A percentile compares a stretch with the other conserved stretches of the same genome.
These are phyloP conservation scores for Lasiurus cinereus DNA, from an alignment of 2,113 vertebrate species.

Conservation along the genomic window DNA sequence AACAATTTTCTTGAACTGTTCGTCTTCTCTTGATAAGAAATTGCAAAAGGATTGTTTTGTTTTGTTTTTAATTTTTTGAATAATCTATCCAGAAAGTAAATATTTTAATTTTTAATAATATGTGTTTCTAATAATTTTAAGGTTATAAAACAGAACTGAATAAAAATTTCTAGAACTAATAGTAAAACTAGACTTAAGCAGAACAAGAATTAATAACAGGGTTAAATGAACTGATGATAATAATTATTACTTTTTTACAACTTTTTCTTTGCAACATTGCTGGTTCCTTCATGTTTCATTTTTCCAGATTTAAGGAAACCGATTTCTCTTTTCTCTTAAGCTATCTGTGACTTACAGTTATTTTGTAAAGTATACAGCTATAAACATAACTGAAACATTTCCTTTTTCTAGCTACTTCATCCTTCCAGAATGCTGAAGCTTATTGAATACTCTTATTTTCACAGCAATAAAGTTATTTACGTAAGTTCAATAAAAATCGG, in stretches of 20 bases:
- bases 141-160: neutral
- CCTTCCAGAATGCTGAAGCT: neutral
- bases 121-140: conserved; percentile 19
- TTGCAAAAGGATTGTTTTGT: neutral
- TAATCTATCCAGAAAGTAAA: neutral
- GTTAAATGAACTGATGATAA: neutral
- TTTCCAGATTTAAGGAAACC: neutral
- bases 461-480: neutral
- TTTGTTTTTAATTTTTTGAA: neutral
- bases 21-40: neutral
- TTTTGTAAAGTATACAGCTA: neutral
- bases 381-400: neutral
- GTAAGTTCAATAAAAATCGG: neutral
- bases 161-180: neutral
- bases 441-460: neutral
- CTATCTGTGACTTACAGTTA: neutral
- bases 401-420: neutral
- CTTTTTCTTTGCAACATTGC: neutral
- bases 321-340: neutral
- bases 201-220: neutral
- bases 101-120: neutral
- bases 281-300: neutral
- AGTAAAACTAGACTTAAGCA: neutral
- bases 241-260: neutral
- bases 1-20: neutral